A percentile compares a stretch with the other conserved stretches of the same genome.
Evolutionary conservation across 2,888 invertebrate genomes (phyloP).

Genomic region (Tridacna gigas): DNA sequence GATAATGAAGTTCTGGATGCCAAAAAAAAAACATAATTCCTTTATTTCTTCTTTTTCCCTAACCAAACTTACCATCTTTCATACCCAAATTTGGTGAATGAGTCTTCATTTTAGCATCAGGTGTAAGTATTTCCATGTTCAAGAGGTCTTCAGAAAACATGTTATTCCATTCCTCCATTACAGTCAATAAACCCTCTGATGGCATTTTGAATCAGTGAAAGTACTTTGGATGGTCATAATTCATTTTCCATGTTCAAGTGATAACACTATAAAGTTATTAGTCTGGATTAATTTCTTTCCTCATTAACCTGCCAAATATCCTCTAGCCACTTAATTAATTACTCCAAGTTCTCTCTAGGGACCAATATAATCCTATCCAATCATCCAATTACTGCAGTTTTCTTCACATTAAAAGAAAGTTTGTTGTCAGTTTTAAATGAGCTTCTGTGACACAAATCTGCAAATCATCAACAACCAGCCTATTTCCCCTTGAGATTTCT

Average conservation of each 20-base stretch:
- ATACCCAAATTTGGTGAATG: neutral
- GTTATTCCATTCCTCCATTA: conserved; percentile 16
- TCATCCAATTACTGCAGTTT: conserved; percentile 12
- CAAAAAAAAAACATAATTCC: too few species aligned
- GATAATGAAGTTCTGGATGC: too few species aligned
- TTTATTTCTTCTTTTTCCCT: too few species aligned
- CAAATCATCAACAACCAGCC: conserved; percentile 6
- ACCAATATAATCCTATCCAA: conserved; percentile 1
- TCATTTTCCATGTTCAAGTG: conserved; percentile 6
- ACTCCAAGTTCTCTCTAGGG: conserved; percentile 17
- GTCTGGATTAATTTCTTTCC: conserved; percentile 1
- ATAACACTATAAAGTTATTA: neutral
- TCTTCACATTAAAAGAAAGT: conserved; percentile 9
- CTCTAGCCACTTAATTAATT: conserved; percentile 21
- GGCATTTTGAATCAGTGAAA: conserved; percentile 4
- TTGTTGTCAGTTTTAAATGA: conserved; percentile 13
- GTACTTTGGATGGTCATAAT: neutral
- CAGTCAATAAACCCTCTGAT: conserved; percentile 10
- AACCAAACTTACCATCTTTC: neutral
- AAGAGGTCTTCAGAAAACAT: conserved; percentile 5
- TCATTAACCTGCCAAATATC: conserved; percentile 16
- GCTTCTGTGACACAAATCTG: conserved; percentile 22
- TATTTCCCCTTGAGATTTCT: neutral
- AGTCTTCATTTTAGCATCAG: neutral
- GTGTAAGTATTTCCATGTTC: conserved; percentile 6